These are phyloP conservation scores for Napeogenes sylphis DNA, from an alignment of 2,888 invertebrate genomes.

Conservation along the genomic window DNA sequence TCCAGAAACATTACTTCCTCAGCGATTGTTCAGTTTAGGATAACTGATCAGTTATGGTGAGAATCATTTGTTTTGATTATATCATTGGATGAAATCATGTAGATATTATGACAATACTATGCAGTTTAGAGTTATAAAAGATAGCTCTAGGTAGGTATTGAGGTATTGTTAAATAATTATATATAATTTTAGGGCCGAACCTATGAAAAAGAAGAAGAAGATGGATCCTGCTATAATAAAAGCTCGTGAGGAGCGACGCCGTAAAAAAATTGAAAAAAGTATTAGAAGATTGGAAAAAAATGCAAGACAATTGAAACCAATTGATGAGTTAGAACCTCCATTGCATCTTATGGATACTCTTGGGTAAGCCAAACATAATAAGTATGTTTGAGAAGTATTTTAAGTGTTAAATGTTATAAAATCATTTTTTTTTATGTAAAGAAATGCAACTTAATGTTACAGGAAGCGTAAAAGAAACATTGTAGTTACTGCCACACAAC, in stretches of 20 bases:
- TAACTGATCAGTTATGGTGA: conserved; percentile 67
- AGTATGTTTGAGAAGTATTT: not conserved
- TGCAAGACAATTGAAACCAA: conserved; percentile 90
- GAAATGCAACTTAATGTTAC: conserved; percentile 14
- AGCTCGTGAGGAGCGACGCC: conserved; percentile 88
- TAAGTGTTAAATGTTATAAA: too few species aligned
- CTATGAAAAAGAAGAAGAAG: conserved; percentile 92
- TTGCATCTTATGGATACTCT: conserved; percentile 80
- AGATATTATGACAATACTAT: too few species aligned
- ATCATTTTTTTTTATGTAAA: too few species aligned
- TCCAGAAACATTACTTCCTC: conserved; percentile 51
- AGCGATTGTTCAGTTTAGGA: conserved; percentile 55
- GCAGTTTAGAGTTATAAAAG: not conserved
- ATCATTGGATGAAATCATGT: not conserved
- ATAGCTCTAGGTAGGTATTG: too few species aligned
- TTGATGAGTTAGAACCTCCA: conserved; percentile 90
- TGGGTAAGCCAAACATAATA: conserved; percentile 63
- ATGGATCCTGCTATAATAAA: conserved; percentile 88
- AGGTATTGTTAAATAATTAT: not conserved
- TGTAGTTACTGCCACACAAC: conserved; percentile 70
- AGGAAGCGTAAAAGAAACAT: conserved; percentile 71
- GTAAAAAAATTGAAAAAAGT: conserved; percentile 90
- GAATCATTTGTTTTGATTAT: conserved; percentile 19
- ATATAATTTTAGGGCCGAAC: conserved; percentile 83
- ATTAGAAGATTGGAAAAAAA: conserved; percentile 89